phyloP scores from a whole-genome alignment of 2,888 invertebrate species.

The Steinernema hermaphroditum region DNA sequence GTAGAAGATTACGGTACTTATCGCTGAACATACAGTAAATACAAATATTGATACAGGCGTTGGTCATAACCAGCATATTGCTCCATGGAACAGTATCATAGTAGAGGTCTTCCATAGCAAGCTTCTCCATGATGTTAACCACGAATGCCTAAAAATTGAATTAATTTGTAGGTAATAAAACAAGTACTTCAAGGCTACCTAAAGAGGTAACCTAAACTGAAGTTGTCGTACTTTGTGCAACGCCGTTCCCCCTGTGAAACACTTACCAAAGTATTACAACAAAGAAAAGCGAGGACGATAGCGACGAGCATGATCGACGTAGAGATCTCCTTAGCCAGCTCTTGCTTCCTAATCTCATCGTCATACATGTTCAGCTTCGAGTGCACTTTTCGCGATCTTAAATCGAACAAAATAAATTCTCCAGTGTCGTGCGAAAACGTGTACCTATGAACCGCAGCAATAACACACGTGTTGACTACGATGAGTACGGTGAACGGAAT shows the following conservation, averaged over 20 bases:
- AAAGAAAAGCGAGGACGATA: constrained; percentile 69
- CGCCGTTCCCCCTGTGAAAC: no score
- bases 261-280: constrained; percentile 66
- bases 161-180: constrained; percentile 8
- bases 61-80: constrained; percentile 49
- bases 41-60: constrained; percentile 52
- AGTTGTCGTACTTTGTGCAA: no score
- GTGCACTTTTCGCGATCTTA: constrained; percentile 47
- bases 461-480: constrained; percentile 62
- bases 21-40: constrained; percentile 52
- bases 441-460: constrained; percentile 56
- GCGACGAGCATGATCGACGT: constrained; percentile 69
- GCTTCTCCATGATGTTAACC: constrained; percentile 50
- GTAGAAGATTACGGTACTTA: constrained; percentile 45
- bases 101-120: constrained; percentile 44
- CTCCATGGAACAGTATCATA: constrained; percentile 45
- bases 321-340: constrained; percentile 67
- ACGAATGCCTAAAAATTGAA: constrained; percentile 47
- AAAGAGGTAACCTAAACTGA: no score
- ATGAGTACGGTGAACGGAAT: constrained; percentile 63
- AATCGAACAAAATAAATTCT: constrained; percentile 3
- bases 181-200: no score
- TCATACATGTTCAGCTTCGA: constrained; percentile 48
- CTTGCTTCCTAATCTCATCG: constrained; percentile 45
- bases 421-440: neutral